Base-by-base conservation (phyloP, 2,797 vertebrate genomes). In the Rhyacichthys aspro region DNA sequence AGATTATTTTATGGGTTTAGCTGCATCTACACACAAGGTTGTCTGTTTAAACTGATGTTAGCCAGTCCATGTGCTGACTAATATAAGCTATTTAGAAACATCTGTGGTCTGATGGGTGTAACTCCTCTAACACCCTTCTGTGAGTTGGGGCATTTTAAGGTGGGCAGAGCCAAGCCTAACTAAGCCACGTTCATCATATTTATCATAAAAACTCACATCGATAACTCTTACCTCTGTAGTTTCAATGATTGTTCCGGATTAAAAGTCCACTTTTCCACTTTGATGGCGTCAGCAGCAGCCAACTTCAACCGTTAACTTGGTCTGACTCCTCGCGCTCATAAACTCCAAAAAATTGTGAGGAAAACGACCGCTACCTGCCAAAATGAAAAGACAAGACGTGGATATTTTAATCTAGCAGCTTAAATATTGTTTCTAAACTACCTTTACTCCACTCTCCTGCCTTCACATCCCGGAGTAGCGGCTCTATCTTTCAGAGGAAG, bases 401-500 rank as follows among this genome's bases (percentile, higher is more conserved):
- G 3, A 0, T 8, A 3, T n/a, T 53, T 53, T 23, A 0, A 42
- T 1, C 7, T 1, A 42, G 12, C 1, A 19, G 8, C 1, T 7
- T n/a, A 1, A 42, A 23, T 42, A 12, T 12, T 16, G 43, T 42
- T 46, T 14, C 9, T 36, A 1, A 16, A 36, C 39, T 37, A 55
- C 2, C n/a, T 5, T 28, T 42, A 18, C n/a, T 37, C 37, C 33
- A 9, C 28, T 67, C 36, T 19, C 39, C 69, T 65, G 45, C 55
- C 55, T 70, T 54, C 63, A n/a, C 52, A n/a, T 77, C 72, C 49
- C 50, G 33, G 70, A 15, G 55, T 11, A 58, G 61, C 52, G 70
- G 63, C 48, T 88, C 78, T 84, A 83, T 87, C 81, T 70, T 72
- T 76, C 62, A 69, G 78, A 62, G 75, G 81, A 85, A 83, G 89